These are phyloP conservation scores for Sitophilus oryzae DNA, from an alignment of 1,140 invertebrate genomes.

Conservation along the genomic window DNA sequence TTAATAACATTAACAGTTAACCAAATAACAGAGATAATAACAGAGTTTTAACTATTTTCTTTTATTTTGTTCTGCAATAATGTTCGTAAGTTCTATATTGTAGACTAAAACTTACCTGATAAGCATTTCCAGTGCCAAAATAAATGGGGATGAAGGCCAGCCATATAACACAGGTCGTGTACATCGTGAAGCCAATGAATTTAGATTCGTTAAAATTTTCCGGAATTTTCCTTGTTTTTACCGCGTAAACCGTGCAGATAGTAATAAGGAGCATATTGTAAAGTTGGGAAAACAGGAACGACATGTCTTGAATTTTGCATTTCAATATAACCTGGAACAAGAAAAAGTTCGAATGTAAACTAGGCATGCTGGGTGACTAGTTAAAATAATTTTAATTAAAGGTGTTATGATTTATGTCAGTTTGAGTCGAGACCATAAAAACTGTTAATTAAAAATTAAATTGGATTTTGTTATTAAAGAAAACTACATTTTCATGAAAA, in stretches of 20 bases:
- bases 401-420: not conserved
- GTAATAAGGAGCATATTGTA: conserved; percentile 72
- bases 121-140: conserved; percentile 62
- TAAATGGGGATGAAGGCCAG: conserved; percentile 69
- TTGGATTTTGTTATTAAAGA: no score
- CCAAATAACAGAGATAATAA: no score
- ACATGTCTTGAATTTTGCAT: conserved; percentile 61
- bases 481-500: no score
- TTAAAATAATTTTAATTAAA: not conserved
- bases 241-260: conserved; percentile 68
- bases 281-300: conserved; percentile 60
- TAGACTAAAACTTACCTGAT: conserved; percentile 45
- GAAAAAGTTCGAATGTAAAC: not conserved
- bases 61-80: no score
- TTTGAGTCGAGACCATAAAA: not conserved
- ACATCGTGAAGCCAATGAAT: conserved; percentile 72
- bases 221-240: conserved; percentile 69
- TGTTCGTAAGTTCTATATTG: no score
- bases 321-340: conserved; percentile 49
- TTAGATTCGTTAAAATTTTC: conserved; percentile 74
- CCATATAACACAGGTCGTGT: conserved; percentile 74
- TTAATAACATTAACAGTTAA: no score
- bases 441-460: no score
- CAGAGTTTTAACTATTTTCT: no score
- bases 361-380: not conserved